Conservation (phyloP, 1,140 invertebrate genomes). For the Cydia splendana region DNA sequence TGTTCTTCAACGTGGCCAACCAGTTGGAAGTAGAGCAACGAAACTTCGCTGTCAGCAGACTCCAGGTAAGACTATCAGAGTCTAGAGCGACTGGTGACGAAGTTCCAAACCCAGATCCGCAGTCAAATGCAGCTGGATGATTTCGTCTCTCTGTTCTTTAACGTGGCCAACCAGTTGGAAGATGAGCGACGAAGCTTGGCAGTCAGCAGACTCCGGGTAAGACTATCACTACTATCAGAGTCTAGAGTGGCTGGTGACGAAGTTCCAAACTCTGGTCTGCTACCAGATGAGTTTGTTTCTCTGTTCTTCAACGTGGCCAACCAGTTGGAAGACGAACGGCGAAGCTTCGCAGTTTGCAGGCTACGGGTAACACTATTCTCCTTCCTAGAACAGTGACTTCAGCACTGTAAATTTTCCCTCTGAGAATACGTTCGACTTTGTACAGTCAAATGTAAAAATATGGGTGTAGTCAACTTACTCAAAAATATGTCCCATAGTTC, state of each 20-base stretch:
- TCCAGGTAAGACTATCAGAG: conserved; percentile 53
- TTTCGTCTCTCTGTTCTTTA: conserved; percentile 75
- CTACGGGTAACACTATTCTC: too few species aligned
- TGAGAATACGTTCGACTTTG: too few species aligned
- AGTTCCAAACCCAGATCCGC: conserved; percentile 29
- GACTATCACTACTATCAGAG: conserved; percentile 21
- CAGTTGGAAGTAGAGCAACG: conserved; percentile 70
- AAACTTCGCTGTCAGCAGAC: conserved; percentile 64
- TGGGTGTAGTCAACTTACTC: too few species aligned
- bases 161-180: conserved; percentile 67
- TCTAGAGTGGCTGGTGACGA: conserved; percentile 38
- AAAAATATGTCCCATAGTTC: too few species aligned
- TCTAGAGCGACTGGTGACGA: conserved; percentile 39
- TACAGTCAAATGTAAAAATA: too few species aligned
- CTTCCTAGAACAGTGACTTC: too few species aligned
- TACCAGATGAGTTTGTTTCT: conserved; percentile 73
- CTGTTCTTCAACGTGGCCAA: too few species aligned
- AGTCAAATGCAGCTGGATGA: conserved; percentile 68
- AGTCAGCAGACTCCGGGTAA: conserved; percentile 64
- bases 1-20: conserved; percentile 73
- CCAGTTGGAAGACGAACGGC: too few species aligned
- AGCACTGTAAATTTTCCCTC: too few species aligned
- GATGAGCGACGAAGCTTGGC: conserved; percentile 70
- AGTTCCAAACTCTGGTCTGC: conserved; percentile 29
- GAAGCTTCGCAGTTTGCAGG: too few species aligned